phyloP scores from a whole-genome alignment of 2,797 vertebrate species.

The Melanotaenia boesemani region DNA sequence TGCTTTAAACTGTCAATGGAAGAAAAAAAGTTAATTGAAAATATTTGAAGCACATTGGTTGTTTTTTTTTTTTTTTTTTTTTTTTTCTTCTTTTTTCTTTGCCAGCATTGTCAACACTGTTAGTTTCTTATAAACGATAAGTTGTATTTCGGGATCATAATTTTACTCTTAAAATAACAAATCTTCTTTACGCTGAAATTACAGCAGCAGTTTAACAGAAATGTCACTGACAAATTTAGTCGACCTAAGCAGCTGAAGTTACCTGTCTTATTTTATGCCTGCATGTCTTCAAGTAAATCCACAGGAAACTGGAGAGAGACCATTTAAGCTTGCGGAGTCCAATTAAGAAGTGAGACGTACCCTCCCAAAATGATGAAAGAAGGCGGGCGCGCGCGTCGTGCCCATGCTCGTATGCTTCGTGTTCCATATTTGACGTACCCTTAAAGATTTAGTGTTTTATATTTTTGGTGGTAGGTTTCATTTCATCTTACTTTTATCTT shows the following conservation, averaged over 20 bases:
- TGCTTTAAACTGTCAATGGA: constrained; percentile 17
- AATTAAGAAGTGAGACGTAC: constrained; percentile 54
- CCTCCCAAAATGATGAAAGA: constrained; percentile 33
- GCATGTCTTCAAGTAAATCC: constrained; percentile 47
- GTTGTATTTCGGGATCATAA: constrained; percentile 2
- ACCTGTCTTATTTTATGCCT: constrained; percentile 53
- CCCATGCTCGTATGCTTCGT: constrained; percentile 37
- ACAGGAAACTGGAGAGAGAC: constrained; percentile 24
- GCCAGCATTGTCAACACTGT: constrained; percentile 20
- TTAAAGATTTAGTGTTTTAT: not conserved
- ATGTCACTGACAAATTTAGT: not conserved
- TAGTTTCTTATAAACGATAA: constrained; percentile 5
- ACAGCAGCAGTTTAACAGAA: not conserved
- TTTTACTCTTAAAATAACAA: not conserved
- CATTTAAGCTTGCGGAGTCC: constrained; percentile 34
- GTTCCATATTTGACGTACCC: constrained; percentile 15
- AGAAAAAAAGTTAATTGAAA: constrained; percentile 24
- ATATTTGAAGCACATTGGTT: constrained; percentile 25
- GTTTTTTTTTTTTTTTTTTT: not conserved
- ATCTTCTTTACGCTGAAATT: not conserved
- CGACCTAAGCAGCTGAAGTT: not conserved
- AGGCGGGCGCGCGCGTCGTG: constrained; percentile 18
- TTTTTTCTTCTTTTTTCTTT: constrained; percentile 16
- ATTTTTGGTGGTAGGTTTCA: not conserved
- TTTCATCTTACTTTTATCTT: not conserved